Percentiles rank a stretch among this genome's conserved stretches.
Conservation (phyloP, 2,113 vertebrate species). For the Triplophysa siluroides region DNA sequence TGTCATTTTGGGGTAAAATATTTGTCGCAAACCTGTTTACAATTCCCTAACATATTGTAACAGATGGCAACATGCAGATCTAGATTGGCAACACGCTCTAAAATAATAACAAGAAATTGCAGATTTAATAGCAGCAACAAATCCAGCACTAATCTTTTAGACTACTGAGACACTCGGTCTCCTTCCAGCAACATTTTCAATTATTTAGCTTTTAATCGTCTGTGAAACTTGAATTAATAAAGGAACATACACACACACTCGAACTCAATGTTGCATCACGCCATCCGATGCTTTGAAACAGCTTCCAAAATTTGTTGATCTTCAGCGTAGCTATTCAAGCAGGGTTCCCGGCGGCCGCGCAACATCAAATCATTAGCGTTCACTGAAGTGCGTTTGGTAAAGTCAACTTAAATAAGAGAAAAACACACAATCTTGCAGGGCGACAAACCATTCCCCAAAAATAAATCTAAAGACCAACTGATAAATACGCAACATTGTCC, state of each 20-base stretch:
- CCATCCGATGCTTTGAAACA: neutral
- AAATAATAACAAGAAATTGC: neutral
- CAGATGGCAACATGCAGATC: neutral
- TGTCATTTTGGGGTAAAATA: neutral
- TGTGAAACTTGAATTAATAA: neutral
- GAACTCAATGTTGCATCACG: neutral
- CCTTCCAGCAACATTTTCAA: neutral
- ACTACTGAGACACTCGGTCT: neutral
- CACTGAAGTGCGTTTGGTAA: constrained; percentile 36
- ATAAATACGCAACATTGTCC: neutral
- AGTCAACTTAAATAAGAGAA: constrained; percentile 43
- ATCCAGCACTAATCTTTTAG: neutral
- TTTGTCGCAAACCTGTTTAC: neutral
- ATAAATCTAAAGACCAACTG: constrained; percentile 38
- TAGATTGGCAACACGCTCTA: neutral
- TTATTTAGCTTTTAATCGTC: neutral
- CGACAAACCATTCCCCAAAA: constrained; percentile 17
- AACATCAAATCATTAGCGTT: constrained; percentile 41
- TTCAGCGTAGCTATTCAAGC: constrained; percentile 2
- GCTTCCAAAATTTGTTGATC: neutral
- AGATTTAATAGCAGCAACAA: neutral
- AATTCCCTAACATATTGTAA: neutral
- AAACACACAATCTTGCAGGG: constrained; percentile 17
- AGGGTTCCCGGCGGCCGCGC: neutral
- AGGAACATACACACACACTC: neutral